Base-by-base conservation (phyloP, 2,888 invertebrate genomes). In the Tetragnatha montana region DNA sequence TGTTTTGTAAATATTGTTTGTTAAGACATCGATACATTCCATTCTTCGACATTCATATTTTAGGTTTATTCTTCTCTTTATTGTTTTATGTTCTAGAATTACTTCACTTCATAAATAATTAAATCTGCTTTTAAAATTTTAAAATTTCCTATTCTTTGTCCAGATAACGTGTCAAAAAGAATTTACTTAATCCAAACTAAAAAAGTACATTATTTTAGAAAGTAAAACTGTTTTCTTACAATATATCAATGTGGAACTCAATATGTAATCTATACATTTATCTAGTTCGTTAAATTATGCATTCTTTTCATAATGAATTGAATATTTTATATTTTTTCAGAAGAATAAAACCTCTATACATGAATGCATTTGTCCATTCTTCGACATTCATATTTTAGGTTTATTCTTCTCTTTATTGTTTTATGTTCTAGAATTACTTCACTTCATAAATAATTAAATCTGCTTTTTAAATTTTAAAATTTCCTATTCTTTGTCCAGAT, bases 311-410 rank as follows among this genome's bases (percentile, higher is more conserved):
- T 51, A 81, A 68, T 81, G 75, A 87, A 69, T 75, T 35, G 83
- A 51, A 83, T 73, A 47, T 88, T 88, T 88, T 88, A 83, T 88
- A 88, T 84, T 88, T 88, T 88, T 51, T 81, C 74, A 88, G 71
- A 83, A 88, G 80, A 88, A 87, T n/a, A 88, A 84, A 84, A 50
- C 69, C 17, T 88, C 83, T 88, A 78, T 35, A 87, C 22, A 70
- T 49, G 17, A 35, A 17, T 7, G 4, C 1, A 35, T 4, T 35
- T 35, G 35, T 35, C 60, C 60, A 0, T 60, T 60, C 3, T 1
- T 12, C 8, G 8, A 6, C 14, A 60, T 60, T 60, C 60, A 60
- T n/a, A n/a, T 60, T 60, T 60, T 60, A n/a, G n/a, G 60, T 60
- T 60, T 60, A 60, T 60, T 60, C 12, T 8, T 60, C 14, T 8